Base-by-base conservation (phyloP, 2,888 invertebrate species). In the Leptothorax acervorum region DNA sequence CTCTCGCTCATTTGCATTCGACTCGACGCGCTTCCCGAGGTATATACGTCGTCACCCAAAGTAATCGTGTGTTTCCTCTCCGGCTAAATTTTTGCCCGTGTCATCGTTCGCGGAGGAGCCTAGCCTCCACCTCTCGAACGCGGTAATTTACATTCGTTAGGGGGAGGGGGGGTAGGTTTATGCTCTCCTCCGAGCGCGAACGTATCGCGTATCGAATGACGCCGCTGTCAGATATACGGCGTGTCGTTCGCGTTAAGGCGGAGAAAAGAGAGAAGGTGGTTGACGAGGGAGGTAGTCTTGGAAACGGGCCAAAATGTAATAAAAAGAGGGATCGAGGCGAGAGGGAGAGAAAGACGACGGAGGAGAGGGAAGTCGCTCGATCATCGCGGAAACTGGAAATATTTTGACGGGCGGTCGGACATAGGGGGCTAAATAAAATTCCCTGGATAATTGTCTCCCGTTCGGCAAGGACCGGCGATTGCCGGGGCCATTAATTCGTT, bases 401-500 rank as follows among this genome's bases (percentile, higher is more conserved):
- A 90, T 90, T 90, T 88, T 86, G 90, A 90, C 90, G 75, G 48
- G 39, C 83, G 51, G 75, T 62, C 81, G 79, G 62, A 51, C 71
- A 71, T 55, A 63, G 65, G 31, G 31, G 81, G 84, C 76, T 68
- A 88, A 91, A 91, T 91, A 89, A 90, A 87, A 90, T 90, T 85
- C 87, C 55, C 63, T 53, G 48, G 87, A 91, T 90, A 90, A 90
- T 90, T 90, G 91, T 90, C 89, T 76, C 51, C 68, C 76, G 81
- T 85, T 84, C 62, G 86, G 62, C 81, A 68, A 66, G 82, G 82
- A 65, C 60, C 48, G n/a, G n/a, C n/a, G n/a, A n/a, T n/a, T n/a
- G n/a, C n/a, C n/a, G 68, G 73, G 51, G 75, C 71, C 91, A 88
- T 91, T 90, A 90, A 90, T 91, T 91, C 85, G 83, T 85, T 83